phyloP scores from a whole-genome alignment of 2,113 vertebrate genomes.

The Python bivittatus region DNA sequence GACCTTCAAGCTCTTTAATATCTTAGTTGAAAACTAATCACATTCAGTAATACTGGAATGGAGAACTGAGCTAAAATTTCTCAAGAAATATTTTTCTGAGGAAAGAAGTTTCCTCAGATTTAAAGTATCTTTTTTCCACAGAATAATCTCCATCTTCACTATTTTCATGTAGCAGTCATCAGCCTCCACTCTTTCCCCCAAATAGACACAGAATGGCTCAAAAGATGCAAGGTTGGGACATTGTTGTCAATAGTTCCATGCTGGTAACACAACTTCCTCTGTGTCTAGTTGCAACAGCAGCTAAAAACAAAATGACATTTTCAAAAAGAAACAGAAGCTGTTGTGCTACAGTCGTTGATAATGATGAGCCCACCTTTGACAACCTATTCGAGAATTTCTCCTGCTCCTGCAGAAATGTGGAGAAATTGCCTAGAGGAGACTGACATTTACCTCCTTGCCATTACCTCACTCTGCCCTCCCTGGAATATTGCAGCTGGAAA shows the following conservation, averaged over 20 bases:
- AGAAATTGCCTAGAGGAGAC: not conserved
- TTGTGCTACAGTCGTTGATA: not conserved
- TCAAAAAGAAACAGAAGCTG: not conserved
- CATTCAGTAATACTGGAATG: not conserved
- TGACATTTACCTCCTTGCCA: not conserved
- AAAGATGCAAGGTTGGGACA: not conserved
- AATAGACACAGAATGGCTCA: not conserved
- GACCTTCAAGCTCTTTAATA: not conserved
- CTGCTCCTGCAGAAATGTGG: not conserved
- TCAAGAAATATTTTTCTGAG: not conserved
- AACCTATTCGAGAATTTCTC: not conserved
- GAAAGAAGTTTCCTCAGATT: not conserved
- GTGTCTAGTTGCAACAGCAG: not conserved
- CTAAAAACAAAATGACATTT: not conserved
- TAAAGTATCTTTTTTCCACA: not conserved
- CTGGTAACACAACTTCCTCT: not conserved
- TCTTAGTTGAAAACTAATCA: not conserved
- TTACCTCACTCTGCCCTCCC: not conserved
- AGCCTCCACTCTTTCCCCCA: not conserved
- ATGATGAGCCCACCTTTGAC: not conserved
- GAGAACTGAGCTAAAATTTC: not conserved
- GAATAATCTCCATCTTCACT: not conserved
- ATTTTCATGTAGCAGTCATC: not conserved
- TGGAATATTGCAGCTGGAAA: not conserved
- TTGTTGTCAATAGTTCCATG: not conserved